A percentile compares a stretch with the other conserved stretches of the same genome.
Conservation (phyloP, 2,797 vertebrate species). For the Silurus lanzhouensis region DNA sequence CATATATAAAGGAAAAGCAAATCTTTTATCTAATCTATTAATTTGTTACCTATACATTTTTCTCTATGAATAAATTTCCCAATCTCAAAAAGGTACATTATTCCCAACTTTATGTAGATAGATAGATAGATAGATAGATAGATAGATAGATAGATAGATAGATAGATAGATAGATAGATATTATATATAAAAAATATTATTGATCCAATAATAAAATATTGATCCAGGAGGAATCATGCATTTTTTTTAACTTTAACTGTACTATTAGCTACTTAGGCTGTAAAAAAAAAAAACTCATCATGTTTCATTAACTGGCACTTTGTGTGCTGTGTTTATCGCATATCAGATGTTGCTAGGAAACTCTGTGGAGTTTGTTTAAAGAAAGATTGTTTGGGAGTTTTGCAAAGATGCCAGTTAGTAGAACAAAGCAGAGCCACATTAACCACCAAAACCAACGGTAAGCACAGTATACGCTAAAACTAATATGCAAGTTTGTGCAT, state of each 20-base stretch:
- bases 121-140: no score
- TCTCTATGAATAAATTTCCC: not conserved
- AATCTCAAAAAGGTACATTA: not conserved
- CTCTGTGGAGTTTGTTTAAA: not conserved
- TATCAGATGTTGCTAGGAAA: slow-evolving; percentile 8
- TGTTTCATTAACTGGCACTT: not conserved
- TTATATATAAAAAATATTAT: no score
- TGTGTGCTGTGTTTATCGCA: not conserved
- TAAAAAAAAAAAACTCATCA: not conserved
- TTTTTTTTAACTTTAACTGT: no score
- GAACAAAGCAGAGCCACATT: not conserved
- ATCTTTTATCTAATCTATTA: not conserved
- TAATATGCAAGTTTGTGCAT: not conserved
- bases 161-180: not conserved
- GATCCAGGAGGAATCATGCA: not conserved
- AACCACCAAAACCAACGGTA: not conserved
- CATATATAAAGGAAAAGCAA: not conserved
- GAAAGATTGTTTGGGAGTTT: not conserved
- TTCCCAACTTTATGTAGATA: no score
- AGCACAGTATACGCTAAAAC: not conserved
- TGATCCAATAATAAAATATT: not conserved
- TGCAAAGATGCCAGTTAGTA: not conserved
- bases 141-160: not conserved
- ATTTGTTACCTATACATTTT: not conserved
- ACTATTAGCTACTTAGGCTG: not conserved